Percentiles rank a stretch among this genome's conserved stretches.
phyloP scores from a whole-genome alignment of 2,797 vertebrate species.

The Acipenser ruthenus region DNA sequence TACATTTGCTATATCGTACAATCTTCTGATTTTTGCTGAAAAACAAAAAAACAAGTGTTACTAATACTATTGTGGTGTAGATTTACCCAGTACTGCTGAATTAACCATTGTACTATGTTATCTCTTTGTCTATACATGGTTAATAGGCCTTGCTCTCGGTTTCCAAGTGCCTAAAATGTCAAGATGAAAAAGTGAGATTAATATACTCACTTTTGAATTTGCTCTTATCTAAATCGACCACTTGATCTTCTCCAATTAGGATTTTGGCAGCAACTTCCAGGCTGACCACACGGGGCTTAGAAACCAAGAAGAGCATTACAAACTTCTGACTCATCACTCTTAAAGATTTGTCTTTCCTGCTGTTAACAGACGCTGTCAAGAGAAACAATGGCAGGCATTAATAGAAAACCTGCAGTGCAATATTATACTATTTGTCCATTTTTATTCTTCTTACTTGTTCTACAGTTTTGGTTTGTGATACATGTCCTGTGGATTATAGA shows the following conservation, averaged over 20 bases:
- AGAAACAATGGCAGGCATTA: neutral
- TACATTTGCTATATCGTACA: slow-evolving; percentile 95
- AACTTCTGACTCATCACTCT: slow-evolving; percentile 98
- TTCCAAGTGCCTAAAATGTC: neutral
- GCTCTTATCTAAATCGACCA: slow-evolving; percentile 82
- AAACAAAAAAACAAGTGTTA: slow-evolving; percentile 22
- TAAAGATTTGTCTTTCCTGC: slow-evolving; percentile 91
- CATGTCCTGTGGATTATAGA: no score
- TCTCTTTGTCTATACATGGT: neutral
- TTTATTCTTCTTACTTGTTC: neutral
- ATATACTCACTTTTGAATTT: slow-evolving; percentile 93
- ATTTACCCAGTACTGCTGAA: no score
- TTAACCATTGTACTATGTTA: no score
- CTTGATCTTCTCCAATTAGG: slow-evolving; percentile 86
- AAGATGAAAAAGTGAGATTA: neutral
- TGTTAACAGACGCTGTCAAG: slow-evolving; percentile 74
- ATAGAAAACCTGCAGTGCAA: neutral
- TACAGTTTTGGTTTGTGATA: no score
- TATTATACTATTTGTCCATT: neutral
- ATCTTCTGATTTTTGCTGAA: slow-evolving; percentile 86
- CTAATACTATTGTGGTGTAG: no score
- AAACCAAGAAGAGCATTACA: slow-evolving; percentile 94
- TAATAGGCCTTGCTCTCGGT: neutral
- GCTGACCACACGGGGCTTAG: slow-evolving; percentile 78
- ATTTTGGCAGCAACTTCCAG: slow-evolving; percentile 94